Base-by-base conservation (phyloP, 1,140 invertebrate genomes). In the Cydia pomonella region DNA sequence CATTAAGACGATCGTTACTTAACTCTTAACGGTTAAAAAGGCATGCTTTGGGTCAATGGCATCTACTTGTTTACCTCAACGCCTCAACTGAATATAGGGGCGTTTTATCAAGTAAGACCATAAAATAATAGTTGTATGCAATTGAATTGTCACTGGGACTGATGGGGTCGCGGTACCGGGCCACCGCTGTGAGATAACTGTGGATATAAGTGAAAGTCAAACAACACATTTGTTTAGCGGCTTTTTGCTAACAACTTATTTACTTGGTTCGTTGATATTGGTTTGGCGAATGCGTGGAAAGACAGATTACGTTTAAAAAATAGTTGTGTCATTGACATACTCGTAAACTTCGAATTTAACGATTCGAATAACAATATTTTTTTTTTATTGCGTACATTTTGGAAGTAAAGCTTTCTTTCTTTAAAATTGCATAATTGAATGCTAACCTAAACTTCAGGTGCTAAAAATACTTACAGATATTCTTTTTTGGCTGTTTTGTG, bases 151-250 rank as follows among this genome's bases (percentile, higher is more conserved):
- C 50, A 53, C 7, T 18, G 50, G 50, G 50, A 53, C 18, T 23
- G 23, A 38, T 50, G 41, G 21, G 41, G 71, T 50, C 71, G 33
- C 38, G 41, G 10, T 12, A 72, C 47, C 41, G n/a, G 50, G 12
- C 25, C 44, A 16, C 41, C 21, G 18, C 16, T 72, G 21, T 50
- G 41, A 72, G 71, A 72, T 72, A 72, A 72, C 71, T 50, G 47
- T 72, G 41, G 71, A 72, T 50, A 50, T 72, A 72, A 50, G 71
- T 72, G 71, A 72, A 72, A 72, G 71, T 72, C 44, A 72, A 72
- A 72, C 47, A 72, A 47, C 71, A 27, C 47, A 27, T 44, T 44
- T 72, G 63, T 66, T 66, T 66, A 66, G 63, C 27, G 63, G 25
- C 63, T 66, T 66, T 66, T 66, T 29, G 63, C 27, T 66, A 66